These are phyloP conservation scores for Hormaphis cornu DNA, from an alignment of 1,140 invertebrate genomes.

Conservation along the genomic window DNA sequence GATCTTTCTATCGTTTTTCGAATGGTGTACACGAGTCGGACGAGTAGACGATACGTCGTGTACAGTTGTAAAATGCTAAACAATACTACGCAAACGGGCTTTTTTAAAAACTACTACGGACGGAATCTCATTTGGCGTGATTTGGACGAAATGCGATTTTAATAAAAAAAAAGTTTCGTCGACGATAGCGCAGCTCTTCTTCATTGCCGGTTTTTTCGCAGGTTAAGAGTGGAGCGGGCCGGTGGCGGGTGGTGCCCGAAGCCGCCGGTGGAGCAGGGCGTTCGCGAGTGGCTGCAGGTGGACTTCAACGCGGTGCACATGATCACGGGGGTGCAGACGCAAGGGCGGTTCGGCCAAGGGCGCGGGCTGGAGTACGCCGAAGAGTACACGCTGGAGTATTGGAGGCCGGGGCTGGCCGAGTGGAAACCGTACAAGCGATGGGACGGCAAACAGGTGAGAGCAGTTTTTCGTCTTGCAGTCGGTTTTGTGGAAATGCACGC, in stretches of 20 bases:
- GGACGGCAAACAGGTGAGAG: conserved; percentile 40
- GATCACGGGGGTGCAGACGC: conserved; percentile 72
- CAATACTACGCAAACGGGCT: no score
- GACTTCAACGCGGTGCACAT: conserved; percentile 67
- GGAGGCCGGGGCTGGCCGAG: conserved; percentile 61
- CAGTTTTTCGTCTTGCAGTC: no score
- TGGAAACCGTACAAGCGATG: conserved; percentile 39
- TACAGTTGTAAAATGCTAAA: no score
- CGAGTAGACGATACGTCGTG: no score
- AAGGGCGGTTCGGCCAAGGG: conserved; percentile 88
- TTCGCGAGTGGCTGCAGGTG: conserved; percentile 80
- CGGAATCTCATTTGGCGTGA: no score
- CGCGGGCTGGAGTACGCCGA: conserved; percentile 86
- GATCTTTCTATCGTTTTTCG: no score
- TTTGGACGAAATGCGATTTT: no score
- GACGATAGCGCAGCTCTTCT: no score
- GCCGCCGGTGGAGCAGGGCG: conserved; percentile 71
- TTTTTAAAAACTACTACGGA: no score
- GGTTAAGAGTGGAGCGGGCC: conserved; percentile 74
- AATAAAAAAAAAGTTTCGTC: no score
- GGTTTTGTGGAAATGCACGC: not conserved
- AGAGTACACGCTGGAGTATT: conserved; percentile 84
- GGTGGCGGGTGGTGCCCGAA: conserved; percentile 95
- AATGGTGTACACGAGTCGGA: no score
- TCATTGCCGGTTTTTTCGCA: no score